phyloP scores from a whole-genome alignment of 1,140 invertebrate genomes.

The Batillaria attramentaria region DNA sequence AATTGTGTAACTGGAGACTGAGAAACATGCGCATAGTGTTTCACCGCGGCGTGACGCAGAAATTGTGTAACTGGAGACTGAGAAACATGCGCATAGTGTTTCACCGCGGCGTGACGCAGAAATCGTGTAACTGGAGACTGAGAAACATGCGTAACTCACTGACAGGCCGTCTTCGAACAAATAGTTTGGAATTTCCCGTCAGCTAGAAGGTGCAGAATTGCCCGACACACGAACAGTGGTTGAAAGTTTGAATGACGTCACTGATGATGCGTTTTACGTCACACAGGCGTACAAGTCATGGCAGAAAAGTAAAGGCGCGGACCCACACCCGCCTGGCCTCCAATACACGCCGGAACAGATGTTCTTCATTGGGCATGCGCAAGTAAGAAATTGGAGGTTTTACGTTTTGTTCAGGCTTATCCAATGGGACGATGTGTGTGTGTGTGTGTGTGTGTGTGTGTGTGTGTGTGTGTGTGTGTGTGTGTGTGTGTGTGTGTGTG shows the following conservation, averaged over 20 bases:
- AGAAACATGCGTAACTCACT: too few species aligned
- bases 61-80: too few species aligned
- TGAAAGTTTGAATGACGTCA: background rate
- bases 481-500: constrained; percentile 12
- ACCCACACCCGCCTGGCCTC: constrained; percentile 46
- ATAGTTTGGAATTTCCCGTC: too few species aligned
- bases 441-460: background rate
- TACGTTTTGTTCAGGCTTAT: background rate
- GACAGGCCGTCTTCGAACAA: too few species aligned
- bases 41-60: too few species aligned
- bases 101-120: too few species aligned
- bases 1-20: too few species aligned
- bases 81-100: too few species aligned
- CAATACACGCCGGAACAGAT: background rate
- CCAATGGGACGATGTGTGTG: background rate
- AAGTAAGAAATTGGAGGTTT: background rate
- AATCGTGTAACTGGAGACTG: too few species aligned
- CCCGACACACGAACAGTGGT: too few species aligned
- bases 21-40: too few species aligned
- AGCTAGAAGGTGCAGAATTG: background rate
- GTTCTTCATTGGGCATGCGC: background rate
- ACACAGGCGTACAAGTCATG: background rate
- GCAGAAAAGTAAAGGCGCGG: background rate
- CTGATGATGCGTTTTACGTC: background rate
- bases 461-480: constrained; percentile 6